phyloP scores from a whole-genome alignment of 2,888 invertebrate genomes.

The Caenorhabditis parvicauda region DNA sequence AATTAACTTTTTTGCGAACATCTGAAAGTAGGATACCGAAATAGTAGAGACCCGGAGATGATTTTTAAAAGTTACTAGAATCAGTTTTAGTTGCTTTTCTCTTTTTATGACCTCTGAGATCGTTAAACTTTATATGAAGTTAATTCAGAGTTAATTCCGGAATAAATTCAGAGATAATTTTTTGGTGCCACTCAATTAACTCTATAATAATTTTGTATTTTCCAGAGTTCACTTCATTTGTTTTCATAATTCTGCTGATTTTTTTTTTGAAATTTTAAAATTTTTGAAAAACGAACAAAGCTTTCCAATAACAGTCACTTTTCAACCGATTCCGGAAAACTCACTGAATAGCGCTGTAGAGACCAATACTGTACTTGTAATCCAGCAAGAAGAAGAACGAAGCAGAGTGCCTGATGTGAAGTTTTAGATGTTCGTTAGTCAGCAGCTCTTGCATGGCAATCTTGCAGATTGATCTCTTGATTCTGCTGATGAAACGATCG shows the following conservation, averaged over 20 bases:
- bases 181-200: not conserved
- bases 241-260: not conserved
- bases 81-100: too few species aligned
- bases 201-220: not conserved
- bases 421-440: constrained; percentile 16
- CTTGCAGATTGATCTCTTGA: constrained; percentile 21
- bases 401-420: constrained; percentile 16
- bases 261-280: too few species aligned
- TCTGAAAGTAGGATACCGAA: too few species aligned
- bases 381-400: constrained; percentile 28
- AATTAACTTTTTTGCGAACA: too few species aligned
- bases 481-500: not conserved
- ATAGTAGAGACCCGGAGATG: too few species aligned
- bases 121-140: too few species aligned
- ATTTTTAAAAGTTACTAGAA: too few species aligned
- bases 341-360: constrained; percentile 20
- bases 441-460: constrained; percentile 21
- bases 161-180: too few species aligned
- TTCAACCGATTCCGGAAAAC: not conserved
- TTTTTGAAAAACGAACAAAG: too few species aligned
- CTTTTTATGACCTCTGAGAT: too few species aligned
- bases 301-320: too few species aligned
- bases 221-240: not conserved
- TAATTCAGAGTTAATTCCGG: too few species aligned
- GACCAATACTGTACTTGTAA: constrained; percentile 13